phyloP scores from a whole-genome alignment of 1,140 invertebrate genomes.

The Drosophila ironensis region DNA sequence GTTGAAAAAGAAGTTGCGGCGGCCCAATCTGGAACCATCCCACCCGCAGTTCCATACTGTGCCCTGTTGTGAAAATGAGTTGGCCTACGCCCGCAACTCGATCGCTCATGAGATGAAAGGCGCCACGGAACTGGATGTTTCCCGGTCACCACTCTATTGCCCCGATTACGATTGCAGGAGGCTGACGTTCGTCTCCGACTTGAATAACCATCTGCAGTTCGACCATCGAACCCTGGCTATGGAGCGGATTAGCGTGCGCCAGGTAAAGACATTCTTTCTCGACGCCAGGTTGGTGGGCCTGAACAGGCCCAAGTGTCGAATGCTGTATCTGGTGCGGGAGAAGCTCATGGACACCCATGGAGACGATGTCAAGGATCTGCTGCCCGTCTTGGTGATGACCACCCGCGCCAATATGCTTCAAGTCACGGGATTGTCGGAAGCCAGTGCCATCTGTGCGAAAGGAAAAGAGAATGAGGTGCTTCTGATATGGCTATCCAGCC shows the following conservation, averaged over 20 bases:
- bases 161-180: conserved; percentile 48
- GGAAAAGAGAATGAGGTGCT: conserved; percentile 14
- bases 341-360: conserved; percentile 36
- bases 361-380: conserved; percentile 23
- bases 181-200: conserved; percentile 57
- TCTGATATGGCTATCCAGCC: conserved; percentile 57
- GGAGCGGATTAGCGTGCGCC: conserved; percentile 37
- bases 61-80: conserved; percentile 10
- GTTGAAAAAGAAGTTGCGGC: neutral
- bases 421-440: neutral
- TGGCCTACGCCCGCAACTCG: conserved; percentile 13
- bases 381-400: conserved; percentile 64
- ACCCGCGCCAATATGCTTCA: conserved; percentile 16
- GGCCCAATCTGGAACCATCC: neutral
- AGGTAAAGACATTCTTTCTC: conserved; percentile 63
- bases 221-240: conserved; percentile 53
- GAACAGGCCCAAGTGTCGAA: conserved; percentile 50
- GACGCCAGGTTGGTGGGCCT: conserved; percentile 24
- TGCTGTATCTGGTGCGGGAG: conserved; percentile 53
- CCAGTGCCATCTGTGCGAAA: fast-evolving
- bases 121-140: conserved; percentile 16
- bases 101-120: neutral
- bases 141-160: conserved; percentile 45
- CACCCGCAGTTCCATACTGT: conserved; percentile 26
- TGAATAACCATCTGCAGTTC: conserved; percentile 46